Conservation (phyloP, 2,797 vertebrate genomes). For the Gadopsis marmoratus region DNA sequence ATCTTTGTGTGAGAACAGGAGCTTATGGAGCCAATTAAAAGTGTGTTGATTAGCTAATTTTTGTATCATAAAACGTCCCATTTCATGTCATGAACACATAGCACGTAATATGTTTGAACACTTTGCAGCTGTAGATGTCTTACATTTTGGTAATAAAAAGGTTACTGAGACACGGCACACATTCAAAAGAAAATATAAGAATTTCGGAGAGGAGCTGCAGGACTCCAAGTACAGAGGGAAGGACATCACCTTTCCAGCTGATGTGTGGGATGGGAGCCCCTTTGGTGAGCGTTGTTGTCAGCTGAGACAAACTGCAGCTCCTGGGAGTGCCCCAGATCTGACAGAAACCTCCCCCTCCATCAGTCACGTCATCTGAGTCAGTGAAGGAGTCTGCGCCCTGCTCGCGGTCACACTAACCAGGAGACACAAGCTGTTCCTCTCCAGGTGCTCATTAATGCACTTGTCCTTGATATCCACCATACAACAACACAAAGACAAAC, state of each 20-base stretch:
- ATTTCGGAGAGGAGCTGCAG: conserved; percentile 9
- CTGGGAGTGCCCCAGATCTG: conserved; percentile 96
- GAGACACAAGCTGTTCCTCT: conserved; percentile 89
- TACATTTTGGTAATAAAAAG: background rate
- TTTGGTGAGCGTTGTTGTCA: conserved; percentile 93
- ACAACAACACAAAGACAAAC: conserved; percentile 84
- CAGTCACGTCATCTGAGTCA: conserved; percentile 86
- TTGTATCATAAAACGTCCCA: background rate
- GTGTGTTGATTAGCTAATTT: background rate
- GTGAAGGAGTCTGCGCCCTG: conserved; percentile 82
- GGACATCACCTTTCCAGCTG: conserved; percentile 88
- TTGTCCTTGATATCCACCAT: conserved; percentile 85
- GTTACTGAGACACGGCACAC: background rate
- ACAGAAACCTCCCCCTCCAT: conserved; percentile 86
- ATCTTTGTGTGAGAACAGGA: conserved; percentile 1
- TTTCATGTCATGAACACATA: background rate
- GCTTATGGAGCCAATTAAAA: conserved; percentile 3
- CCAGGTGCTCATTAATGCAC: conserved; percentile 89
- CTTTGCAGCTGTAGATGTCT: background rate
- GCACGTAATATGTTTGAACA: background rate
- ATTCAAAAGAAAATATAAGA: conserved; percentile 19
- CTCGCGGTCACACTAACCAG: conserved; percentile 86
- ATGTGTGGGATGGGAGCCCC: conserved; percentile 88
- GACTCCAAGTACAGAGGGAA: conserved; percentile 49
- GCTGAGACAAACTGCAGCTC: conserved; percentile 95